phyloP scores from a whole-genome alignment of 2,113 vertebrate genomes.

The Zeus faber region DNA sequence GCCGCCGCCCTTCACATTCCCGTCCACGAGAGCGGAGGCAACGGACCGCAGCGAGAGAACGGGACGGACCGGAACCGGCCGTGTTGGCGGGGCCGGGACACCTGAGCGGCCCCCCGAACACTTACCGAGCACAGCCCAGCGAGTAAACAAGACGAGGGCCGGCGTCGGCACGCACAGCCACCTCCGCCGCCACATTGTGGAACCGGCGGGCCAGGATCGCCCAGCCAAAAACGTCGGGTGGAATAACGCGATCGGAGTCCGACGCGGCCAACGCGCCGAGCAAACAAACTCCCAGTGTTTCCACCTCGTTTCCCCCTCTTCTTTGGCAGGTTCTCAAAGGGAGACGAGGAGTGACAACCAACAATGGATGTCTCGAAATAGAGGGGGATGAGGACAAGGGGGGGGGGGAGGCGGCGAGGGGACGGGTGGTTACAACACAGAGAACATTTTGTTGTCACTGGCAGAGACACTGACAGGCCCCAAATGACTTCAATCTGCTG shows the following conservation, averaged over 20 bases:
- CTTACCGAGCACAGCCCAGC: slow-evolving; percentile 29
- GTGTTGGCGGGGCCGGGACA: slow-evolving; percentile 6
- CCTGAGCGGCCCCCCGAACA: slow-evolving; percentile 35
- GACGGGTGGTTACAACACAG: neutral
- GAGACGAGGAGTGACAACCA: neutral
- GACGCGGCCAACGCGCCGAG: neutral
- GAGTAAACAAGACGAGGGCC: slow-evolving; percentile 34
- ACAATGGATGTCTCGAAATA: neutral
- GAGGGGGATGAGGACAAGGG: too few species aligned
- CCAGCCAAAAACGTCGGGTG: neutral
- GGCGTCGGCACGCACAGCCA: neutral
- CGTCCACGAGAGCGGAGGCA: slow-evolving; percentile 9
- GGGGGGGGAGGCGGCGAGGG: too few species aligned
- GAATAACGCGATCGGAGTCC: neutral
- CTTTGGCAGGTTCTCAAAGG: slow-evolving; percentile 1
- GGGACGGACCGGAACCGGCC: neutral
- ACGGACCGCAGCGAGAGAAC: slow-evolving; percentile 35
- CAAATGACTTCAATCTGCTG: slow-evolving; percentile 13
- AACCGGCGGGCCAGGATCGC: neutral
- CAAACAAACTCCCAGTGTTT: neutral
- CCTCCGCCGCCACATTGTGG: neutral
- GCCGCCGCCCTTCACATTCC: slow-evolving; percentile 10
- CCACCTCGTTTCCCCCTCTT: too few species aligned
- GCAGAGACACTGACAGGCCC: slow-evolving; percentile 21
- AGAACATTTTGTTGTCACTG: slow-evolving; percentile 37